Percentiles rank a stretch among this genome's conserved stretches.
Conservation (phyloP, 2,113 vertebrate genomes). For the Anthoscopus minutus region DNA sequence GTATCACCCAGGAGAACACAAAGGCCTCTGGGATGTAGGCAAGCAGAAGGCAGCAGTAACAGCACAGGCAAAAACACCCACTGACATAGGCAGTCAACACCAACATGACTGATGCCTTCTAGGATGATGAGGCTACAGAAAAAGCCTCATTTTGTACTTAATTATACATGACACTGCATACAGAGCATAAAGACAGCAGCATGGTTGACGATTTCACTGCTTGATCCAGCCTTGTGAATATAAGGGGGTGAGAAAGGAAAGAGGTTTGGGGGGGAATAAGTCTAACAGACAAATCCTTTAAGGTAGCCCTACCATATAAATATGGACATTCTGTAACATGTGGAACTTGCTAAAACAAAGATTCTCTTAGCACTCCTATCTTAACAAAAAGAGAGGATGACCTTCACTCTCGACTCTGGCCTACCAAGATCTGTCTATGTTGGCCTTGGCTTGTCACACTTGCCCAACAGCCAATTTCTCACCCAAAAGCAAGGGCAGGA, state of each 20-base stretch:
- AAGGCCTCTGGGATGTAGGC: background rate
- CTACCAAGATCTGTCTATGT: background rate
- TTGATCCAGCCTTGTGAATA: background rate
- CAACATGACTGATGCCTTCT: background rate
- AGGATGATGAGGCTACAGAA: background rate
- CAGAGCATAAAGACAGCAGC: background rate
- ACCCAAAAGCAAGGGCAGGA: background rate
- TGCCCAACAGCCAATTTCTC: background rate
- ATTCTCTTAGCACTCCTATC: background rate
- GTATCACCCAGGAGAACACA: background rate
- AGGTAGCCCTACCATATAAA: background rate
- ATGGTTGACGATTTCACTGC: background rate
- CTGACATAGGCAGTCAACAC: background rate
- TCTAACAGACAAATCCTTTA: background rate
- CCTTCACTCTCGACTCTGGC: background rate
- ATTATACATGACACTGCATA: background rate
- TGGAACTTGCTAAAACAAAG: background rate
- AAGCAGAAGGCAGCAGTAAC: background rate
- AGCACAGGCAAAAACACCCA: background rate
- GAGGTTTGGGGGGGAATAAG: background rate
- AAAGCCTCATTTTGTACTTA: background rate
- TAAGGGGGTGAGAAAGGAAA: background rate
- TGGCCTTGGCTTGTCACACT: background rate
- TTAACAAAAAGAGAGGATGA: background rate
- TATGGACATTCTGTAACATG: background rate